Percentiles rank a stretch among this genome's conserved stretches.
These are phyloP conservation scores for Psophia crepitans DNA, from an alignment of 2,113 vertebrate genomes.

Conservation along the genomic window DNA sequence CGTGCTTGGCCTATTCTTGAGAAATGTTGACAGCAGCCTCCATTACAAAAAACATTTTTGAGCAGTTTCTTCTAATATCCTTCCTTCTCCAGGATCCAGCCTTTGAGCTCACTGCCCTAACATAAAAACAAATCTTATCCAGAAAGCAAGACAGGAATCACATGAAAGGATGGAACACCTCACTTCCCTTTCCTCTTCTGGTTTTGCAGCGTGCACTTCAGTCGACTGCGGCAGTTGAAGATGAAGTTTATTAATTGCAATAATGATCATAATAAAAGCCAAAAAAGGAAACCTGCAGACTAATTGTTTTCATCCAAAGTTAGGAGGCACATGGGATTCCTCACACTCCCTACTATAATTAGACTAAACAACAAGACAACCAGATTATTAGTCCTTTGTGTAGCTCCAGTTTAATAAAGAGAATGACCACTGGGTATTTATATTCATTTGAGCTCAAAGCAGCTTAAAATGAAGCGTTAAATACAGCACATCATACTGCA, in stretches of 20 bases:
- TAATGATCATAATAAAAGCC: constrained; percentile 13
- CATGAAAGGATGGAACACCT: background rate
- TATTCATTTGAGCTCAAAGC: constrained; percentile 29
- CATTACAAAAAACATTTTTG: constrained; percentile 43
- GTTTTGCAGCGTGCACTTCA: background rate
- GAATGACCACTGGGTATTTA: constrained; percentile 59
- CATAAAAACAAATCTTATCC: background rate
- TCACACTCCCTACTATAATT: constrained; percentile 47
- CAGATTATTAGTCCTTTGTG: constrained; percentile 58
- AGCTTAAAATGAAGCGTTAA: constrained; percentile 30
- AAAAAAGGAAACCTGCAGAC: constrained; percentile 11
- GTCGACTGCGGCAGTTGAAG: background rate
- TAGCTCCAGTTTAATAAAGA: constrained; percentile 57
- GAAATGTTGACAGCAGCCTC: constrained; percentile 69
- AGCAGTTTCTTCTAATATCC: constrained; percentile 22
- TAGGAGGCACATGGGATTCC: constrained; percentile 39
- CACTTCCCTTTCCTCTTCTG: background rate
- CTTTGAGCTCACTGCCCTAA: background rate
- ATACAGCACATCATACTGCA: constrained; percentile 3
- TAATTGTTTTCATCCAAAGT: constrained; percentile 53
- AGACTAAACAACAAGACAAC: constrained; percentile 49
- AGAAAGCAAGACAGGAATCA: background rate
- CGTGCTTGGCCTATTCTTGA: constrained; percentile 45
- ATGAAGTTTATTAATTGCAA: constrained; percentile 29
- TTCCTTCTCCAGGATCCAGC: background rate